Conservation (phyloP, 2,888 invertebrate species). For the Chymomyza procnemis region DNA sequence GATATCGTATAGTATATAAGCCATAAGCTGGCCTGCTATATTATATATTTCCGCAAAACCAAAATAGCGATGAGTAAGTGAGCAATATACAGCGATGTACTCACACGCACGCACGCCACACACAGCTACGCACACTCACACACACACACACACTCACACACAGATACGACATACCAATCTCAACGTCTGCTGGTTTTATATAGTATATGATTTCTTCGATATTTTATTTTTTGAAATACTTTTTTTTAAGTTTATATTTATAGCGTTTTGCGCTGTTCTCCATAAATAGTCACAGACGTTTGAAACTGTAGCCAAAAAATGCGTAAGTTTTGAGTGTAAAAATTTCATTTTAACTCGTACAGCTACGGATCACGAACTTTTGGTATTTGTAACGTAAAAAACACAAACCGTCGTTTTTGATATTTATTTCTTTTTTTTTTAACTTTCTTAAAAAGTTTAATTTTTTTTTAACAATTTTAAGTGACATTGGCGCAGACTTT, state of each 20-base stretch:
- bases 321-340: not conserved
- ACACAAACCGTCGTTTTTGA: not conserved
- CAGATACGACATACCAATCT: conserved; percentile 16
- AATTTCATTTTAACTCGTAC: conserved; percentile 17
- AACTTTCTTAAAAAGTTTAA: conserved; percentile 6
- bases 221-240: conserved; percentile 9
- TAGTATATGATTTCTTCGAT: conserved; percentile 4
- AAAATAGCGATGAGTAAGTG: conserved; percentile 68
- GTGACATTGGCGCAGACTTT: not conserved
- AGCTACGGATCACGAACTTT: conserved; percentile 12
- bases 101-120: conserved; percentile 30
- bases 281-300: conserved; percentile 68
- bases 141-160: conserved; percentile 14
- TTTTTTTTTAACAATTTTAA: conserved; percentile 7
- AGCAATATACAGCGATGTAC: conserved; percentile 47
- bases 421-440: no score
- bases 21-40: conserved; percentile 17
- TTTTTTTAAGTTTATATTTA: conserved; percentile 42
- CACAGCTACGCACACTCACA: conserved; percentile 28
- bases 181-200: conserved; percentile 13
- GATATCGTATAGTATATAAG: not conserved
- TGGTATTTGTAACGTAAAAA: not conserved
- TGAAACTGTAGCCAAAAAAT: not conserved
- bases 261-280: conserved; percentile 60
- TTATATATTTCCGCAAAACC: conserved; percentile 53